Evolutionary conservation across 2,888 invertebrate genomes (phyloP).

Genomic region (Caenorhabditis drosophilae): DNA sequence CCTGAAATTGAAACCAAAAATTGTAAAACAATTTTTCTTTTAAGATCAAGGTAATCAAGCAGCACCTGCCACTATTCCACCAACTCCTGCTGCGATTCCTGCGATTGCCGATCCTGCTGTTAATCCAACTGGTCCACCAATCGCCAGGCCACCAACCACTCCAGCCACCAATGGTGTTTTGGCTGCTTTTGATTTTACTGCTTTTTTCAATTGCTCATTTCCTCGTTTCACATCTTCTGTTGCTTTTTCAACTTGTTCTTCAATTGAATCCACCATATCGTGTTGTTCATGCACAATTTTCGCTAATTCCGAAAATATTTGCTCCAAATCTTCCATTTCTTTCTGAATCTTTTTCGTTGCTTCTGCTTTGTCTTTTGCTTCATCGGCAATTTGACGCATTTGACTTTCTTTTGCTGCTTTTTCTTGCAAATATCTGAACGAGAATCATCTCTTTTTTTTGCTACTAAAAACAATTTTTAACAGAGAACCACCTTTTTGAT

Average conservation of each 20-base stretch:
- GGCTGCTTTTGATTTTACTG: slow-evolving; percentile 58
- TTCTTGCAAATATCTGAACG: slow-evolving; percentile 31
- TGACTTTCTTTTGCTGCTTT: slow-evolving; percentile 20
- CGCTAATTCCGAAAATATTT: slow-evolving; percentile 58
- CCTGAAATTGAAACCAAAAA: slow-evolving; percentile 38
- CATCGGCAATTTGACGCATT: slow-evolving; percentile 29
- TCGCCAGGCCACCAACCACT: slow-evolving; percentile 57
- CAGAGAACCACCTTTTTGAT: no score
- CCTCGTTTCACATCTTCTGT: slow-evolving; percentile 57
- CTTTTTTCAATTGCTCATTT: slow-evolving; percentile 59
- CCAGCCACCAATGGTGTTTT: slow-evolving; percentile 61
- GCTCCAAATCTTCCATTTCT: slow-evolving; percentile 63
- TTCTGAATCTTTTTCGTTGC: slow-evolving; percentile 36
- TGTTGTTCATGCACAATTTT: slow-evolving; percentile 64
- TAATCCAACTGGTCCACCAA: slow-evolving; percentile 66
- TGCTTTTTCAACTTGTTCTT: slow-evolving; percentile 63
- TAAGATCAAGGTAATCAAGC: no score
- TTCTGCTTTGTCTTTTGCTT: slow-evolving; percentile 42
- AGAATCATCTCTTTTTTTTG: no score
- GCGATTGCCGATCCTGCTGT: slow-evolving; percentile 62
- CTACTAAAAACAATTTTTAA: no score
- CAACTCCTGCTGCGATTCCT: slow-evolving; percentile 62
- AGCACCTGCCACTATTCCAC: slow-evolving; percentile 63
- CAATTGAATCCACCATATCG: slow-evolving; percentile 63
- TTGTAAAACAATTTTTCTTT: no score